Evolutionary conservation across 2,888 invertebrate genomes (phyloP), one percentile per base, ranked within the genome.

Genomic region (Ormia ochracea): DNA sequence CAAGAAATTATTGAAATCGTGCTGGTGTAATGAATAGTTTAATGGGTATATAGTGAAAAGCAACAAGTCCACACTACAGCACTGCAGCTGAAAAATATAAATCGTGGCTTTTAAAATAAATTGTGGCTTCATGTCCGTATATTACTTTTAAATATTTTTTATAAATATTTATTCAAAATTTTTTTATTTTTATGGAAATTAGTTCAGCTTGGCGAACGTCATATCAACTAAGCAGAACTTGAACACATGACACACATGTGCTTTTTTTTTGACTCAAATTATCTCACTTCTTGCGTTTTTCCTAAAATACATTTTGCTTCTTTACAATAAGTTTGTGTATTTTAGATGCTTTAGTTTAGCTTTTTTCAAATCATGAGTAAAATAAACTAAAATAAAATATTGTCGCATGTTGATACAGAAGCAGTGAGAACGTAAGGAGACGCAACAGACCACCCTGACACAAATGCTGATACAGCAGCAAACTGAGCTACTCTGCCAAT

Each of bases 381-480:
- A n/a, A n/a, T n/a, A n/a, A 58, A 74, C 41, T 74, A 17, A 66
- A 66, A 12, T 41, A 50, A 66, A 74, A 41, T 74, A 74, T 73
- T 73, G 65, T 74, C 41, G 58, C 48, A 50, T 41, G 66, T 66
- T 74, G 74, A 74, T 58, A 66, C 36, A 74, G 50, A 17, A 69
- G 54, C 65, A 75, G 41, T 12, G 26, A 38, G 21, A 61, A n/a
- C 5, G 12, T 3, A 38, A 36, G 33, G 28, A 56, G 68, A 73
- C 45, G 58, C 56, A 63, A 23, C 41, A 58, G 80, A 80, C 80
- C 80, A 80, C 80, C 80, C 80, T 66, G 76, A 36, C 28, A 52
- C 36, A 45, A 38, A 59, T 65, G 80, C 80, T 80, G 76, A 76
- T 56, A 68, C 76, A 69, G 68, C 80, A 72, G 54, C 50, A 72